Percentiles rank a stretch among this genome's conserved stretches.
These are phyloP conservation scores for Cotesia glomerata DNA, from an alignment of 1,140 invertebrate species.

Conservation along the genomic window DNA sequence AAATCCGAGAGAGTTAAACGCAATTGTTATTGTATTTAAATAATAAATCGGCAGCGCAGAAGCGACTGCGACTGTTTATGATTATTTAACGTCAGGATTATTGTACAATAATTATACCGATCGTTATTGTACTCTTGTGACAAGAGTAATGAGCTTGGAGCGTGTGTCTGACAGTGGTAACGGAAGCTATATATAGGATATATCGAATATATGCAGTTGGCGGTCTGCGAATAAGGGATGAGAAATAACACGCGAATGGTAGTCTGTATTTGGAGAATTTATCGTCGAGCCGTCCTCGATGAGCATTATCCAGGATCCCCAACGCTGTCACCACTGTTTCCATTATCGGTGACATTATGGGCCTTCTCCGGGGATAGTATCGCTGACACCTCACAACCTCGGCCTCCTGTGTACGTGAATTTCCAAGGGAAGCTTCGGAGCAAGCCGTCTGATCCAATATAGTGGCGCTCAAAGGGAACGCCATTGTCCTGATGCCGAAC, in stretches of 20 bases:
- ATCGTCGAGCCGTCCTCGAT: conserved; percentile 6
- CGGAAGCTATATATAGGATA: neutral
- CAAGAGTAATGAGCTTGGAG: neutral
- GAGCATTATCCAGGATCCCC: conserved; percentile 6
- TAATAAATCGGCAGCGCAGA: too few relatives aligned
- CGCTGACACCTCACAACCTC: conserved; percentile 8
- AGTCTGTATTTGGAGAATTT: conserved; percentile 7
- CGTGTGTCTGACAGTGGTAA: neutral
- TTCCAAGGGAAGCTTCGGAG: neutral
- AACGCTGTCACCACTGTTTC: conserved; percentile 15
- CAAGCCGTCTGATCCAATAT: neutral
- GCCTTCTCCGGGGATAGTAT: conserved; percentile 11
- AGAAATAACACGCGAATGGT: neutral
- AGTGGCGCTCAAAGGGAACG: neutral
- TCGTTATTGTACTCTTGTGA: neutral
- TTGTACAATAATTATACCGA: neutral
- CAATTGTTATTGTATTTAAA: too few relatives aligned
- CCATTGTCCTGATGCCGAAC: neutral
- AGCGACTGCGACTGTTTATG: too few relatives aligned
- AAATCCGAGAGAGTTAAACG: too few relatives aligned
- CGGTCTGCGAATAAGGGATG: neutral
- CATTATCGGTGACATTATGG: conserved; percentile 10
- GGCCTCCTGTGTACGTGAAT: neutral
- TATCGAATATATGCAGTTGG: neutral
- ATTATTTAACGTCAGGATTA: too few relatives aligned